Percentiles rank a stretch among this genome's conserved stretches.
Conservation (phyloP, 1,140 invertebrate genomes). For the Plodia interpunctella region DNA sequence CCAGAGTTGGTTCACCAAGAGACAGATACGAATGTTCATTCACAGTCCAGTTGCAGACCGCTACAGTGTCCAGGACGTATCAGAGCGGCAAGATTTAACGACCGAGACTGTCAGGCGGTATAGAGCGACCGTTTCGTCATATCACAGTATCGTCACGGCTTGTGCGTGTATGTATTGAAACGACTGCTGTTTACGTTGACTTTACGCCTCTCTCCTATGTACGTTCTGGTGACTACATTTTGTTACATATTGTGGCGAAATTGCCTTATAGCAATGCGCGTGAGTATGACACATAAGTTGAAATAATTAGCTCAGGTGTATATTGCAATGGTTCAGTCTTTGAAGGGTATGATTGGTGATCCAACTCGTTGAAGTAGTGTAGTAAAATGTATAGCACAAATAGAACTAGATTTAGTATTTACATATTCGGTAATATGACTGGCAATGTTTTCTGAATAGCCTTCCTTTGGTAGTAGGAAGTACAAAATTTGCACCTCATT, state of each 20-base stretch:
- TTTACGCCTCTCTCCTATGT: constrained; percentile 1
- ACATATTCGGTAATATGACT: too few relatives aligned
- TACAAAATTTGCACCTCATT: too few relatives aligned
- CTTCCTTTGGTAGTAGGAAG: too few relatives aligned
- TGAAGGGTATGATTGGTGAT: too few relatives aligned
- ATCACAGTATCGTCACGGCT: neutral
- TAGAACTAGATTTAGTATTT: too few relatives aligned
- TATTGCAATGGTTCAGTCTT: too few relatives aligned
- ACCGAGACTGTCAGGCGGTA: constrained; percentile 51
- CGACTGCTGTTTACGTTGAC: neutral
- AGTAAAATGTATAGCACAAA: too few relatives aligned
- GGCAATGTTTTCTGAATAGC: too few relatives aligned
- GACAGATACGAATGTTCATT: constrained; percentile 68
- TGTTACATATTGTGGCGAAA: neutral
- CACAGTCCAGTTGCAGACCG: constrained; percentile 71
- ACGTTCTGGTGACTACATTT: neutral
- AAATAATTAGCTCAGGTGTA: too few relatives aligned
- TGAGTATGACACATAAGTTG: too few relatives aligned
- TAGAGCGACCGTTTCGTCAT: constrained; percentile 49
- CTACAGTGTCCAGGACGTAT: constrained; percentile 52
- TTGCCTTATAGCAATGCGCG: too few relatives aligned
- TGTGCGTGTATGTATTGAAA: neutral
- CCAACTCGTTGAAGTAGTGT: too few relatives aligned
- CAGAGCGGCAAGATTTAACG: constrained; percentile 73
- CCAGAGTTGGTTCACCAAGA: constrained; percentile 18